Evolutionary conservation across 2,113 vertebrate species (phyloP), one percentile per base, ranked within the genome.

Genomic region (Orycteropus afer): DNA sequence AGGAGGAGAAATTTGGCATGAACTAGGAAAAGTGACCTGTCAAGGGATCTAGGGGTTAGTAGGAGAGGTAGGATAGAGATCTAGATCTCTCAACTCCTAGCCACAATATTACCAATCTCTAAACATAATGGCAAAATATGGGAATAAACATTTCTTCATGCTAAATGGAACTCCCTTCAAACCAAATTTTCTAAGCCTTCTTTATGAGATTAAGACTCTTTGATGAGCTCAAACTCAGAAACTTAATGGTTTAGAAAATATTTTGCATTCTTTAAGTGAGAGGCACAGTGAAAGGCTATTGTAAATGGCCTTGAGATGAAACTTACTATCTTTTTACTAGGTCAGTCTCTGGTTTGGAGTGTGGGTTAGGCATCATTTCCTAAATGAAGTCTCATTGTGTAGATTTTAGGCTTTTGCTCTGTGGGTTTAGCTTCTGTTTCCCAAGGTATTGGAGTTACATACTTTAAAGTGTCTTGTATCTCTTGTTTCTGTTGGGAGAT

Each of bases 241-340:
- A 80, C 14, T 77, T 80, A 71, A 42, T 49, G n/a, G 5, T n/a
- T 57, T 84, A 37, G 5, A 69, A 80, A 78, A 42, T 49, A 7
- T 61, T 65, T 51, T 84, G 40, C 29, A 22, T 61, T 55, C 34
- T 22, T 80, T 91, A 89, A 76, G 57, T 34, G n/a, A 71, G 74
- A 94, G 25, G 10, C 27, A 29, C 5, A 47, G 9, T 23, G 20
- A 9, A 86, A 77, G 32, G 45, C 13, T 63, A 23, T 45, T 63
- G 17, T 47, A 88, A 93, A 57, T 59, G 93, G 13, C 47, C 12
- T 29, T 37, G 61, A 69, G 23, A 20, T 49, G 27, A 95, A 4
- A 29, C 14, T 17, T 34, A 34, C 7, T 34, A 12, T 0, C 34
- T 27, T 81, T 67, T 10, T 7, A 3, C 0, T 9, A 11, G n/a